Conservation (phyloP, 2,113 vertebrate species). For the Pagrus major region DNA sequence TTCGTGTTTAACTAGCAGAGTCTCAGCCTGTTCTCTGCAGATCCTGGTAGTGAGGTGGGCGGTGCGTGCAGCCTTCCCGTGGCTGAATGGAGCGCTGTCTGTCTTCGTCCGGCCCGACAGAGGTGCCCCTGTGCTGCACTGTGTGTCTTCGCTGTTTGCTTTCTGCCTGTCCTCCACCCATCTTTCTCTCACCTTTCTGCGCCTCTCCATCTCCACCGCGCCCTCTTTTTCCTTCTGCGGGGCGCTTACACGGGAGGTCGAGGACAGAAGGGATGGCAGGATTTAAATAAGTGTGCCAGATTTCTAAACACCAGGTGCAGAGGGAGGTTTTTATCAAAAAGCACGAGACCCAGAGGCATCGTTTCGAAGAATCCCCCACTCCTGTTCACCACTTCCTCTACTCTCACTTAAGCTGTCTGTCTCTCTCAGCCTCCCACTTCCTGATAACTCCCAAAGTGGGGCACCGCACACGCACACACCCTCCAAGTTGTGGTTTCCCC, state of each 20-base stretch:
- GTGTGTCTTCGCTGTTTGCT: conserved; percentile 56
- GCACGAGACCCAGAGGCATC: conserved; percentile 22
- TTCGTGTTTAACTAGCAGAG: background rate
- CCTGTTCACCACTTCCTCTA: conserved; percentile 41
- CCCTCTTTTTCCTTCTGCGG: background rate
- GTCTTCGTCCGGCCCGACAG: conserved; percentile 46
- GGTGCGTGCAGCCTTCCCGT: conserved; percentile 30
- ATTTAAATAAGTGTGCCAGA: background rate
- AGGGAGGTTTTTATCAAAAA: conserved; percentile 39
- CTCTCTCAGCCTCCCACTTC: conserved; percentile 47
- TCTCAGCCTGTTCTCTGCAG: background rate
- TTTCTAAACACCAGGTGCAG: conserved; percentile 23
- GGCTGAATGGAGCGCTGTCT: conserved; percentile 45
- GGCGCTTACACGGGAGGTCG: conserved; percentile 10
- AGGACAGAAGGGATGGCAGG: background rate
- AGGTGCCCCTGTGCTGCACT: conserved; percentile 63
- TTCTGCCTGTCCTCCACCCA: conserved; percentile 24
- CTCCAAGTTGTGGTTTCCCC: conserved; percentile 59
- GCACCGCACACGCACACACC: conserved; percentile 8
- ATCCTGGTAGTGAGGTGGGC: conserved; percentile 31
- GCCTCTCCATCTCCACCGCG: background rate
- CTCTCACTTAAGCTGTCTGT: conserved; percentile 35
- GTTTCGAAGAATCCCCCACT: conserved; percentile 28
- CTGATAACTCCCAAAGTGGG: conserved; percentile 35
- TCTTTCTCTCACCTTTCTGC: conserved; percentile 8